Evolutionary conservation across 2,888 invertebrate genomes (phyloP), one percentile per base, ranked within the genome.

Genomic region (Branchipolynoe longqiensis): DNA sequence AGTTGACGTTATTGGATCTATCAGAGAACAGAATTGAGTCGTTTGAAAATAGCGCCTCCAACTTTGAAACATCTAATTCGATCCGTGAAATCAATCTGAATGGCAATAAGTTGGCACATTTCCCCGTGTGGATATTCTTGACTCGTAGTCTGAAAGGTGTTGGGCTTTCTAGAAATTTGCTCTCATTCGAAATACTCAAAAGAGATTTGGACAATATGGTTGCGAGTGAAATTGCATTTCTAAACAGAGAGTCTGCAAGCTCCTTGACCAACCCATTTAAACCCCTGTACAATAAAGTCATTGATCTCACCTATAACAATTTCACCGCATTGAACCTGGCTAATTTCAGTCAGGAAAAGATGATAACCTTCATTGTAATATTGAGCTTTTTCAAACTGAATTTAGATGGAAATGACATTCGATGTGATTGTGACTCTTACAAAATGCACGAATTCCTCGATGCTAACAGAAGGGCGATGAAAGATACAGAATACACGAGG

Each of bases 231-330:
- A 73, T 62, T 25, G 2, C 36, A 28, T 73, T 33, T 6, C n/a
- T 3, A 33, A 73, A 73, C n/a, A 73, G 1, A n/a, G n/a, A 40
- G n/a, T 73, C 73, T 40, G 36, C 73, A 2, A 73, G 41, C 25
- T 3, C 33, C 38, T 40, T 41, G 1, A 22, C 14, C 22, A 28
- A 41, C 1, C 36, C 38, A 2, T 41, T 38, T 22, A 73, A 38
- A 28, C 18, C 38, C 14, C 6, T 1, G 14, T 1, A 40, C 8
- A 6, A 38, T 33, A 73, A 73, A 22, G 2, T 40, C 1, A 38
- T 73, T 73, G 41, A 40, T 25, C 73, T 73, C n/a, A 73, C 1
- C n/a, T 40, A 73, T n/a, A 73, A 73, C 38, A 73, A 38, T n/a
- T 36, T 73, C 25, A 38, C 12, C 14, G 38, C 22, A 2, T 28